A percentile compares a stretch with the other conserved stretches of the same genome.
Conservation (phyloP, 2,888 invertebrate species). For the Nymphalis c-album region DNA sequence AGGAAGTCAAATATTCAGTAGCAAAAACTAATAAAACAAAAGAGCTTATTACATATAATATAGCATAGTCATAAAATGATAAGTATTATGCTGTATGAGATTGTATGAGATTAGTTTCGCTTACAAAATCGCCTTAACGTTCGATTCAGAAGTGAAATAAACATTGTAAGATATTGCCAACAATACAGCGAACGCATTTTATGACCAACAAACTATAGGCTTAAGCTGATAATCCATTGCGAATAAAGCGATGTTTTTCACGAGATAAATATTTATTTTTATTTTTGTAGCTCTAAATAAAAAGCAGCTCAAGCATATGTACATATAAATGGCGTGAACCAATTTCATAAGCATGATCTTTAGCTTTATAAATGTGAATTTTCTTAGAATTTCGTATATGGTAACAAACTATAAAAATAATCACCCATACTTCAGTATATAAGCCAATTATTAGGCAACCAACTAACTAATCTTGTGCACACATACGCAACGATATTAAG, state of each 20-base stretch:
- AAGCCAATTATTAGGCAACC: too few species aligned
- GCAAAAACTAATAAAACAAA: not conserved
- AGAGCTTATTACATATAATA: not conserved
- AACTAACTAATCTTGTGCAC: too few species aligned
- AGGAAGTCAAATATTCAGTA: too few species aligned
- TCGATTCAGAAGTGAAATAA: constrained; percentile 28
- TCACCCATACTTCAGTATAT: too few species aligned
- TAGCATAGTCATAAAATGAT: not conserved
- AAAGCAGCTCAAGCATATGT: not conserved
- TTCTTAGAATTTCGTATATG: too few species aligned
- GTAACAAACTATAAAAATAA: too few species aligned
- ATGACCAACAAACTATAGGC: constrained; percentile 21
- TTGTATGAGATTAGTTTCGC: constrained; percentile 22
- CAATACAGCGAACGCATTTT: constrained; percentile 25
- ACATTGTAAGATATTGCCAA: constrained; percentile 22
- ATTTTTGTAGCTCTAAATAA: not conserved
- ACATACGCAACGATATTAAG: too few species aligned
- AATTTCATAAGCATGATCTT: too few species aligned
- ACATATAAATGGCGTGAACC: too few species aligned
- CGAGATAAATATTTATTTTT: not conserved
- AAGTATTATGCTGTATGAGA: not conserved
- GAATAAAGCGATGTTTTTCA: constrained; percentile 8
- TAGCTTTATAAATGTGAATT: too few species aligned
- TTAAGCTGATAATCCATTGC: not conserved
- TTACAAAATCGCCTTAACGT: constrained; percentile 23